A percentile compares a stretch with the other conserved stretches of the same genome.
phyloP scores from a whole-genome alignment of 2,797 vertebrate species.

The Knipowitschia caucasica region DNA sequence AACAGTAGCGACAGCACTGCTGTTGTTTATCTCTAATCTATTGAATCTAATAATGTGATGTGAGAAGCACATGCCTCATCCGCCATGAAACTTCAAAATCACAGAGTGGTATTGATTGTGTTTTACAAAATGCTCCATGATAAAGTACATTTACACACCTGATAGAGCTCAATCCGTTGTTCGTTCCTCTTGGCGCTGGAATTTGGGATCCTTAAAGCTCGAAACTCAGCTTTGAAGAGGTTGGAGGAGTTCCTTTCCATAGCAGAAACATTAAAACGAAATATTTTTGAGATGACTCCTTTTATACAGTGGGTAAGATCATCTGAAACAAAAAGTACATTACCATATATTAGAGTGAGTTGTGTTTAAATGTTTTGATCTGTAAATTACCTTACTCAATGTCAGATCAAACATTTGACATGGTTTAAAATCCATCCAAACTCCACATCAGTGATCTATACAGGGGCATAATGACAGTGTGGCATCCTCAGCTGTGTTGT shows the following conservation, averaged over 20 bases:
- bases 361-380: too few species aligned
- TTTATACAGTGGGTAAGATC: conserved; percentile 86
- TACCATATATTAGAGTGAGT: too few species aligned
- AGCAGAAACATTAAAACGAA: conserved; percentile 88
- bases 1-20: background rate
- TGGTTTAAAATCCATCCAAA: too few species aligned
- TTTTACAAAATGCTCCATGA: conserved; percentile 35
- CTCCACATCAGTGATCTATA: too few species aligned
- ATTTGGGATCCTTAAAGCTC: conserved; percentile 86
- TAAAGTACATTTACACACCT: conserved; percentile 80
- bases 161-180: conserved; percentile 93
- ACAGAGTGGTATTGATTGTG: background rate
- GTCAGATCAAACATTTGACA: too few species aligned
- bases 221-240: conserved; percentile 91
- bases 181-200: conserved; percentile 82
- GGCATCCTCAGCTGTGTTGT: too few species aligned
- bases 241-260: conserved; percentile 92
- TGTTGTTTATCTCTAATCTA: too few species aligned
- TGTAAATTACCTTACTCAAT: too few species aligned
- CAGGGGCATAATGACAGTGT: too few species aligned
- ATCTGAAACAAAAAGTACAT: conserved; percentile 72
- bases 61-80: background rate
- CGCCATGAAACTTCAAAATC: background rate
- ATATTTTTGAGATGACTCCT: conserved; percentile 86
- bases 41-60: background rate